Base-by-base conservation (phyloP, 2,797 vertebrate genomes). In the Diplodus puntazzo region DNA sequence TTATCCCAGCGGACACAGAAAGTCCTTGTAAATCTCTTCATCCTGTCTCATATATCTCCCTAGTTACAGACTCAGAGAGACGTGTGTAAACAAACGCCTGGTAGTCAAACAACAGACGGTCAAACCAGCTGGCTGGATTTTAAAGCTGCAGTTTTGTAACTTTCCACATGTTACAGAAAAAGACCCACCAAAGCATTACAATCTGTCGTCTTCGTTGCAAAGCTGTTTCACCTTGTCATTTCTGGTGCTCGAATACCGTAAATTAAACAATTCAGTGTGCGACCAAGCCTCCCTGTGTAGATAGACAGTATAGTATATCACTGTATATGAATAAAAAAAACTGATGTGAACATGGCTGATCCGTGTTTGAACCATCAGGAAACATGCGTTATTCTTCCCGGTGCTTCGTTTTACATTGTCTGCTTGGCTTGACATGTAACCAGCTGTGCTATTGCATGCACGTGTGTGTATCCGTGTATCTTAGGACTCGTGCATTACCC, bases 401-500 rank as follows among this genome's bases (percentile, higher is more conserved):
- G 17, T 62, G 58, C 68, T 45, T 67, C 2, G 48, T 57, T 80
- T 64, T 64, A 50, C 42, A 21, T 71, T 55, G 53, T 69, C 62
- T 65, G 11, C 25, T 71, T 58, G 48, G 34, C 60, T 55, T 62
- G 21, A 58, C 11, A 54, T 55, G 42, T 45, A 75, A 57, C 73
- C 46, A 55, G 75, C 76, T 62, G 59, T 76, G 34, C 39, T 12
- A 17, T 42, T 25, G 21, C 73, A 53, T 73, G 12, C 52, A 3
- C 62, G 9, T 69, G 39, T 39, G 27, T 69, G 11, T 50, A 27
- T 43, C 30, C 21, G 25, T 79, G 62, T 75, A 16, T 50, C 5
- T 65, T n/a, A 43, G 17, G 52, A 45, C 68, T 52, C 50, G 43
- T 54, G 8, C 21, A 17, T 90, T 96, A 99, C 98, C 98, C 96